Evolutionary conservation across 2,888 invertebrate genomes (phyloP).

Genomic region (Malachius bipustulatus): DNA sequence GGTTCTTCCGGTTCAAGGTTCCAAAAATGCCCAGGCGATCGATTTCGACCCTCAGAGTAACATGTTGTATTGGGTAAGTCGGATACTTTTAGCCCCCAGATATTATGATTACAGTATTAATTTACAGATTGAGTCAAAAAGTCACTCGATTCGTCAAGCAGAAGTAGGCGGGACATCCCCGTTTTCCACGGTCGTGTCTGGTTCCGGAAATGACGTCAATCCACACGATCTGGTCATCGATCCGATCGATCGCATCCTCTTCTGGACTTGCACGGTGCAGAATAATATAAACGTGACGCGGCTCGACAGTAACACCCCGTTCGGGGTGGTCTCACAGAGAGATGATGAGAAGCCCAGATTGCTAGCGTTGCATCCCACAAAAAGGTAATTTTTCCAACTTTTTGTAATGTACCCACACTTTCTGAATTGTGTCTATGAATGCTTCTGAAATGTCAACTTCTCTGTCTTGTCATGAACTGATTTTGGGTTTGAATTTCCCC

Average conservation of each 20-base stretch:
- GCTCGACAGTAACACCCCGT: slow-evolving; percentile 49
- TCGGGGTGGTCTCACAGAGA: slow-evolving; percentile 60
- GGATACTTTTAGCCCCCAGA: slow-evolving; percentile 4
- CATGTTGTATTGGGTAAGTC: slow-evolving; percentile 55
- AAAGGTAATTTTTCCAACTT: no score
- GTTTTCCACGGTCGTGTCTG: slow-evolving; percentile 40
- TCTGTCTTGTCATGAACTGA: no score
- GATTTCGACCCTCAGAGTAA: slow-evolving; percentile 75
- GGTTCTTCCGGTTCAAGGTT: slow-evolving; percentile 62
- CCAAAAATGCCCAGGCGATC: slow-evolving; percentile 69
- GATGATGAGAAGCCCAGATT: slow-evolving; percentile 72
- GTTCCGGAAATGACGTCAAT: slow-evolving; percentile 41
- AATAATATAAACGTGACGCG: slow-evolving; percentile 85
- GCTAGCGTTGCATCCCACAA: slow-evolving; percentile 72
- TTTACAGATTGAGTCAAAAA: slow-evolving; percentile 63
- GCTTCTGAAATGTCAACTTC: no score
- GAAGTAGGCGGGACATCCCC: slow-evolving; percentile 50
- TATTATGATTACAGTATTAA: slow-evolving; percentile 7
- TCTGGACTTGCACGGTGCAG: slow-evolving; percentile 76
- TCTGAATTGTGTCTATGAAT: no score
- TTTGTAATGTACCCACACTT: no score
- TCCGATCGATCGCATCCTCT: slow-evolving; percentile 68
- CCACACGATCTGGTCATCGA: slow-evolving; percentile 82
- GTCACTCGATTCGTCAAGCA: slow-evolving; percentile 58
- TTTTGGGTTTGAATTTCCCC: no score